Evolutionary conservation across 2,888 invertebrate genomes (phyloP).

Genomic region (Pogonocherus hispidulus): DNA sequence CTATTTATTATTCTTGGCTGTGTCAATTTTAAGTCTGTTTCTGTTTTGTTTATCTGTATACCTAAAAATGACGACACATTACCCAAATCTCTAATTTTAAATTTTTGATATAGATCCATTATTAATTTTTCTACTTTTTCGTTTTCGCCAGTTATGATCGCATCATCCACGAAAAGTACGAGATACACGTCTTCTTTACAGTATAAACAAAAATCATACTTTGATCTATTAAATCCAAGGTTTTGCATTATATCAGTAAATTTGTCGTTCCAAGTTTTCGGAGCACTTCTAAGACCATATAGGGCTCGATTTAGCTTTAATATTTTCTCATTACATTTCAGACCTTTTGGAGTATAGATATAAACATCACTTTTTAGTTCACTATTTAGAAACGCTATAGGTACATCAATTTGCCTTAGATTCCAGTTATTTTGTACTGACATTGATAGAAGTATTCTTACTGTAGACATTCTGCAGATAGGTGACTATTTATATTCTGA

Average conservation of each 20-base stretch:
- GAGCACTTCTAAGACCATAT: conserved; percentile 43
- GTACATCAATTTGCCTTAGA: conserved; percentile 37
- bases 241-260: conserved; percentile 25
- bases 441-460: conserved; percentile 35
- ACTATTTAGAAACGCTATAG: conserved; percentile 39
- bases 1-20: too few species aligned
- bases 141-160: conserved; percentile 8
- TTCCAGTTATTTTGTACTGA: conserved; percentile 31
- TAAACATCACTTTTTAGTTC: conserved; percentile 33
- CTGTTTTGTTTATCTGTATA: conserved; percentile 6
- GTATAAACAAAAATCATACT: conserved; percentile 8
- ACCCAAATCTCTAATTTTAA: background rate
- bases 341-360: conserved; percentile 41
- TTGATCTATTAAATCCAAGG: background rate
- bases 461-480: conserved; percentile 30
- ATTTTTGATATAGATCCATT: background rate
- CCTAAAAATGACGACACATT: background rate
- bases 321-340: background rate
- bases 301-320: conserved; percentile 47
- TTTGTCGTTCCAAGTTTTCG: conserved; percentile 32
- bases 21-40: too few species aligned
- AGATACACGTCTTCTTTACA: background rate
- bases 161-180: conserved; percentile 17
- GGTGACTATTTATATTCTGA: conserved; percentile 25
- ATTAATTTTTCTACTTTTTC: background rate